These are phyloP conservation scores for Hydrocynus forskahlii DNA, from an alignment of 2,797 vertebrate species.

Conservation along the genomic window DNA sequence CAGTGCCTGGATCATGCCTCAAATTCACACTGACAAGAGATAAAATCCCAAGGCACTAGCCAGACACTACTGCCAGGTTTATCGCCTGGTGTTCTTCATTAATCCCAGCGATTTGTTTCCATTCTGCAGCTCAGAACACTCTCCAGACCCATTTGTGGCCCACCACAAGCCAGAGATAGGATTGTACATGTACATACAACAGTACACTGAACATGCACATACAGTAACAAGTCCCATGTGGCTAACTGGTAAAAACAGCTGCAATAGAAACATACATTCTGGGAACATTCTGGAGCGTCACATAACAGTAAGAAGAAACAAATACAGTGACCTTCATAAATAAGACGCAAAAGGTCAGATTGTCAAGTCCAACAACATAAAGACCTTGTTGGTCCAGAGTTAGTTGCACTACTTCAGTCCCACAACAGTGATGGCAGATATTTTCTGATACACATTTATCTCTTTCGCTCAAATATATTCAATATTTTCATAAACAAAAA, in stretches of 20 bases:
- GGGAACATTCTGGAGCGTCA: too few species aligned
- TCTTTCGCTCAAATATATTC: too few species aligned
- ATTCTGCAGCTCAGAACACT: slow-evolving; percentile 40
- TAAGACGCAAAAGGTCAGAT: too few species aligned
- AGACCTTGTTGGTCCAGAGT: too few species aligned
- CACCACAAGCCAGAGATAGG: background rate
- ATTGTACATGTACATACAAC: background rate
- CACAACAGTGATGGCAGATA: too few species aligned
- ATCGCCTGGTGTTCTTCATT: slow-evolving; percentile 37
- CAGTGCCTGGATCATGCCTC: too few species aligned
- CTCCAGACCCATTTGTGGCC: slow-evolving; percentile 46
- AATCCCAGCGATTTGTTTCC: slow-evolving; percentile 43
- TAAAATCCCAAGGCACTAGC: slow-evolving; percentile 30
- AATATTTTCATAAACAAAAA: too few species aligned
- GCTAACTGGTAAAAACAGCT: background rate
- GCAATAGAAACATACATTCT: background rate
- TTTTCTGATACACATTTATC: too few species aligned
- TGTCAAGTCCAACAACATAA: too few species aligned
- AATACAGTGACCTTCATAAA: too few species aligned
- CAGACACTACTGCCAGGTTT: slow-evolving; percentile 51
- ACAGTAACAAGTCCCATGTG: background rate
- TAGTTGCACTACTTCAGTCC: too few species aligned
- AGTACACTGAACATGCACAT: background rate
- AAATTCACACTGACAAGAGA: background rate
- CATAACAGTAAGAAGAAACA: too few species aligned